phyloP scores from a whole-genome alignment of 2,797 vertebrate species.

The Chloroceryle inda region DNA sequence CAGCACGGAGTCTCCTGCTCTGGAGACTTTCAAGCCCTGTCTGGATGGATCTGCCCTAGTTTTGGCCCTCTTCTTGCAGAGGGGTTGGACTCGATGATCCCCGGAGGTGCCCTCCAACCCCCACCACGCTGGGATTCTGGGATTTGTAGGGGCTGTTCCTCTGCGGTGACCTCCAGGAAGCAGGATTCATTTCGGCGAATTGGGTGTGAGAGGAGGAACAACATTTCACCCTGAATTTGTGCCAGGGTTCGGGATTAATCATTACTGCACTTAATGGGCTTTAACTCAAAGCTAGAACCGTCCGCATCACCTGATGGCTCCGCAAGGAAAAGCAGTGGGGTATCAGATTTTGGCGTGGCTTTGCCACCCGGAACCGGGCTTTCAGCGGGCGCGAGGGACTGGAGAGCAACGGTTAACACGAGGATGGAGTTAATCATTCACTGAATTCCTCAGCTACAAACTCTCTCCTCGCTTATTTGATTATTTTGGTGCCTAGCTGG shows the following conservation, averaged over 20 bases:
- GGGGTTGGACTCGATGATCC: no score
- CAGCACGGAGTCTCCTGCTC: no score
- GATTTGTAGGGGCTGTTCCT: background rate
- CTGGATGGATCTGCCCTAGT: no score
- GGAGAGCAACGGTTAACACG: constrained; percentile 51
- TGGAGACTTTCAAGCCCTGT: no score
- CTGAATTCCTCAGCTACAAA: constrained; percentile 48
- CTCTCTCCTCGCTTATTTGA: background rate
- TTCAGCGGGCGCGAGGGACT: background rate
- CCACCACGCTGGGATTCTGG: no score
- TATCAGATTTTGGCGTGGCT: constrained; percentile 55
- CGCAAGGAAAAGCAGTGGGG: background rate
- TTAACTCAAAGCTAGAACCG: background rate
- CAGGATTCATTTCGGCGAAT: background rate
- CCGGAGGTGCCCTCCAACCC: no score
- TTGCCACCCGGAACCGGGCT: background rate
- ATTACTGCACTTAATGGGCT: constrained; percentile 4
- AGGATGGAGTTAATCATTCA: constrained; percentile 64
- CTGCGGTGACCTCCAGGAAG: background rate
- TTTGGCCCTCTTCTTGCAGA: no score
- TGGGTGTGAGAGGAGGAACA: background rate
- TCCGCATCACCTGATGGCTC: background rate
- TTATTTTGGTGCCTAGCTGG: background rate
- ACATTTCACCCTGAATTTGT: background rate
- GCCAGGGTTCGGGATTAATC: constrained; percentile 44